Evolutionary conservation across 2,888 invertebrate species (phyloP), one percentile per base, ranked within the genome.

Genomic region (Caradrina clavipalpis): DNA sequence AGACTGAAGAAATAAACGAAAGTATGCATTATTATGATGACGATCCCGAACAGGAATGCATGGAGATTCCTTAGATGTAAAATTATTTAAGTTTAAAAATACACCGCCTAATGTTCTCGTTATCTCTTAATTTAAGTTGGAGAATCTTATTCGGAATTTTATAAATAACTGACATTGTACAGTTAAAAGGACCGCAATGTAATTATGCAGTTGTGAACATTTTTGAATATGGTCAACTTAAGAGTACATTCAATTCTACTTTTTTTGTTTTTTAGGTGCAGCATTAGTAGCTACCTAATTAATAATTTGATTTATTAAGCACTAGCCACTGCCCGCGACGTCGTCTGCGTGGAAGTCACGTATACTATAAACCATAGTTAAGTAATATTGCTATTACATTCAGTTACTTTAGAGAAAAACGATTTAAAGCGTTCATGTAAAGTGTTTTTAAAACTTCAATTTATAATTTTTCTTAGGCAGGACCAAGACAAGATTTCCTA

Each of bases 1-100:
- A 90, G 91, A 90, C 91, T 90, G 89, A 92, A 92, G 91, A 93
- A 93, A 95, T 94, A 95, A 95, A 95, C 91, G 91, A 94, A 94
- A 94, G 94, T 94, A 94, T 94, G 94, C 95, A 95, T 95, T 95
- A 94, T 94, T 94, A 91, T 94, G 93, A 94, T 95, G 94, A 94
- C 92, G 91, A 92, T 90, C 91, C 88, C 75, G 87, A 87, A 93
- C 85, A 82, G 83, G 82, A 88, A 90, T 81, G 86, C 73, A 76
- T 83, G 61, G 89, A 89, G 88, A 84, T 79, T 80, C 77, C 66
- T 82, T 73, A 62, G 59, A 45, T 61, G 56, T 73, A 71, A 22
- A 65, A 80, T 67, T 66, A 69, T 68, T 76, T 81, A 49, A 57
- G 62, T 73, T 57, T 54, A 35, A 51, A 73, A 69, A 68, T 69